phyloP scores from a whole-genome alignment of 2,888 invertebrate genomes.

The Osedax fenrisi region DNA sequence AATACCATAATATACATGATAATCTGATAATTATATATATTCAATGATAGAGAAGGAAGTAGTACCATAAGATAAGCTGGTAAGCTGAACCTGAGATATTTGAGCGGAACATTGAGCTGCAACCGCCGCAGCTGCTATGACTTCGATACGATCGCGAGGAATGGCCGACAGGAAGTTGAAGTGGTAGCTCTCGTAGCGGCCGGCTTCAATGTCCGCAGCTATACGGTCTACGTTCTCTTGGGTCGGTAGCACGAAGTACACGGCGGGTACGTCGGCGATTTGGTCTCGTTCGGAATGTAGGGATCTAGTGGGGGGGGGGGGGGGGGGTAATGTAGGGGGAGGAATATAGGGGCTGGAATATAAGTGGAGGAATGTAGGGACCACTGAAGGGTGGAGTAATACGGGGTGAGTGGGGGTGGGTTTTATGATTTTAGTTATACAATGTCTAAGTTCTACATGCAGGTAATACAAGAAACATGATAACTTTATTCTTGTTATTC shows the following conservation, averaged over 20 bases:
- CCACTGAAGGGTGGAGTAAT: neutral
- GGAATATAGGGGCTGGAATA: neutral
- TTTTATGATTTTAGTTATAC: conserved; percentile 66
- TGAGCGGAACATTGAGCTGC: conserved; percentile 78
- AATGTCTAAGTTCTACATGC: conserved; percentile 88
- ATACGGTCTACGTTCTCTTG: conserved; percentile 90
- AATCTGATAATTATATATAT: too few species aligned
- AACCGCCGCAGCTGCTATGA: conserved; percentile 79
- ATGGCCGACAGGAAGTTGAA: conserved; percentile 81
- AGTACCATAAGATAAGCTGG: too few species aligned
- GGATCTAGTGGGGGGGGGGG: conserved; percentile 37
- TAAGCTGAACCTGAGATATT: conserved; percentile 73
- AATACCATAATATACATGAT: too few species aligned
- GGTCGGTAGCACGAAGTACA: conserved; percentile 90
- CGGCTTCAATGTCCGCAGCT: conserved; percentile 56
- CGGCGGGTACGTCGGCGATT: conserved; percentile 96
- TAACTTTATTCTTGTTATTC: too few species aligned
- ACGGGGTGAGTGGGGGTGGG: neutral
- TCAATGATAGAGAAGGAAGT: too few species aligned
- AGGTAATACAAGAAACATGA: too few species aligned
- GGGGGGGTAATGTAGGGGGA: neutral
- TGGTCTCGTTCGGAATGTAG: conserved; percentile 54
- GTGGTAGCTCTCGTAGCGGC: conserved; percentile 83
- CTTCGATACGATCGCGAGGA: conserved; percentile 80
- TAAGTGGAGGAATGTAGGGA: neutral